Evolutionary conservation across 37 sponge, comb jelly and placozoan species (phyloP).

Genomic region (Bolinopsis microptera): DNA sequence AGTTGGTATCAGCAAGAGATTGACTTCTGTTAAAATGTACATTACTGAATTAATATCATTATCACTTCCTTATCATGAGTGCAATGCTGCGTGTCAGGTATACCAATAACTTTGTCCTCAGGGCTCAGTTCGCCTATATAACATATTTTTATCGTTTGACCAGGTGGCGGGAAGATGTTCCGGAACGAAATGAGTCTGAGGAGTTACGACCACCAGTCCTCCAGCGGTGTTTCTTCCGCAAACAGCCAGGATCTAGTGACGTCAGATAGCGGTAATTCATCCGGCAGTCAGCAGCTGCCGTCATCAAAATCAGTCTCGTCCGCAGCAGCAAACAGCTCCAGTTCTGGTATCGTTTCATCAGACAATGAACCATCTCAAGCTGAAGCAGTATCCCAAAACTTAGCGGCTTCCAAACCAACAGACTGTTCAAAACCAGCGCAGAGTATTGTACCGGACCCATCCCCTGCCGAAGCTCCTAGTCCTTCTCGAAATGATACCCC

Average conservation of each 20-base stretch:
- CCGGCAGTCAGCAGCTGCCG: background rate
- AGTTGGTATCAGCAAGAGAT: no score
- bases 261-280: slow-evolving; percentile 12
- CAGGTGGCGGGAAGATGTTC: background rate
- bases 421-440: background rate
- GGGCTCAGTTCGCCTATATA: no score
- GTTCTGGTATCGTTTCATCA: background rate
- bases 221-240: slow-evolving; percentile 41
- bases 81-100: no score
- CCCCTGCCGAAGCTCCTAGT: background rate
- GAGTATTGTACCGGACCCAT: background rate
- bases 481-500: no score
- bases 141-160: no score
- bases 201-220: slow-evolving; percentile 8
- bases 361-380: background rate
- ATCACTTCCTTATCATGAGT: background rate
- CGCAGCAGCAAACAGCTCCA: background rate
- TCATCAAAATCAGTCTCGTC: background rate
- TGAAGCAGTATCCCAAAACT: background rate
- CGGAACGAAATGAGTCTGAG: background rate
- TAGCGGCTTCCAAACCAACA: background rate
- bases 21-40: background rate
- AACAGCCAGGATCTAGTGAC: slow-evolving; percentile 51
- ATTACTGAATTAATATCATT: background rate
- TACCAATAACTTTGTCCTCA: no score